Evolutionary conservation across 1,140 invertebrate species (phyloP).

Genomic region (Latrodectus geometricus): DNA sequence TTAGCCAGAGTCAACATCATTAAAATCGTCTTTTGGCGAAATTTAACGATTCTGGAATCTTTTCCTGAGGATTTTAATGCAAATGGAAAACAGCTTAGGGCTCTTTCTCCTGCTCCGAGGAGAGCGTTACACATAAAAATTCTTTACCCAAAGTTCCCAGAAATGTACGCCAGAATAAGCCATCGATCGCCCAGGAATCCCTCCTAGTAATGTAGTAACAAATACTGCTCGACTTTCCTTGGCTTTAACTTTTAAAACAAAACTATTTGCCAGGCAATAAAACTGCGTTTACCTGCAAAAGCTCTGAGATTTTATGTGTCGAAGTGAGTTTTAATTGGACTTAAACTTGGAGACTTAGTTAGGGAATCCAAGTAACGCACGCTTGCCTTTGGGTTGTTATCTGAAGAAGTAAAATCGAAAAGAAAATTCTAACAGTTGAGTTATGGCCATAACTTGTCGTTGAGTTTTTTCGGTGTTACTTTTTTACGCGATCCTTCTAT

Average conservation of each 20-base stretch:
- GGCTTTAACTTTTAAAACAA: slow-evolving; percentile 57
- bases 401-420: neutral
- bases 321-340: slow-evolving; percentile 54
- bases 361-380: neutral
- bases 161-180: neutral
- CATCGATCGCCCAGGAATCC: slow-evolving; percentile 23
- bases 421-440: no score
- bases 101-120: neutral
- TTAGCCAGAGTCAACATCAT: slow-evolving; percentile 59
- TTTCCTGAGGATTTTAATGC: slow-evolving; percentile 38
- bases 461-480: no score
- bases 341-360: neutral
- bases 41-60: slow-evolving; percentile 25
- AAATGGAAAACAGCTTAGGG: slow-evolving; percentile 59
- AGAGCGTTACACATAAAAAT: slow-evolving; percentile 39
- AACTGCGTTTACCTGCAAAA: slow-evolving; percentile 59
- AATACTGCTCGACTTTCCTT: slow-evolving; percentile 21
- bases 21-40: slow-evolving; percentile 52
- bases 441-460: no score
- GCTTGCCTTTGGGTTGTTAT: neutral
- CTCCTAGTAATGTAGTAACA: slow-evolving; percentile 43
- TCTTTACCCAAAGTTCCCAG: neutral
- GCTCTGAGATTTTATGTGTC: slow-evolving; percentile 34
- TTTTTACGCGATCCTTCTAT: no score
- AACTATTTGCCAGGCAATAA: slow-evolving; percentile 42